phyloP scores from a whole-genome alignment of 2,797 vertebrate genomes.

The Sebastes cheni region DNA sequence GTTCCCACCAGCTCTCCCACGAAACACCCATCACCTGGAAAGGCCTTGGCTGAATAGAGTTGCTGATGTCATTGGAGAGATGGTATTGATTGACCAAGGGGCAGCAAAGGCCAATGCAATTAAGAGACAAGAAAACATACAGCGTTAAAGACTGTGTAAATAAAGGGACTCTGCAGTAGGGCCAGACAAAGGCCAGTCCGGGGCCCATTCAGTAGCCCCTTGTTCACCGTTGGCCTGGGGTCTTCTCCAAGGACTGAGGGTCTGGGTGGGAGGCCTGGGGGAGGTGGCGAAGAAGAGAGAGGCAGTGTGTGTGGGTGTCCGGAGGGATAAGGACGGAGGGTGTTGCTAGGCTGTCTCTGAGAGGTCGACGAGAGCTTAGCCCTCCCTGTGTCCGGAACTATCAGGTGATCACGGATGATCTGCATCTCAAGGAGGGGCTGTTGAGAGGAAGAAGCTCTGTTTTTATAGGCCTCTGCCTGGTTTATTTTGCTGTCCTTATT shows the following conservation, averaged over 20 bases:
- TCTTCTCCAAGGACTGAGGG: constrained; percentile 79
- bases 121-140: constrained; percentile 85
- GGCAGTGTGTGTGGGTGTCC: constrained; percentile 73
- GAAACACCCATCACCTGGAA: constrained; percentile 73
- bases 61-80: constrained; percentile 77
- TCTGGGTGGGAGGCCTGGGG: constrained; percentile 77
- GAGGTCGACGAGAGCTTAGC: constrained; percentile 71
- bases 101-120: constrained; percentile 84
- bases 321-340: constrained; percentile 64
- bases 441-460: constrained; percentile 62
- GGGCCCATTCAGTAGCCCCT: constrained; percentile 79
- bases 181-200: constrained; percentile 78
- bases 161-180: constrained; percentile 79
- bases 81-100: constrained; percentile 80
- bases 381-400: constrained; percentile 72
- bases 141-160: constrained; percentile 85
- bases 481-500: constrained; percentile 47
- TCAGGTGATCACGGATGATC: constrained; percentile 83
- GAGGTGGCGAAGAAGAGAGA: constrained; percentile 56
- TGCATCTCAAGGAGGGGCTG: constrained; percentile 73
- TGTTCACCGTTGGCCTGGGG: constrained; percentile 78
- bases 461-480: constrained; percentile 54
- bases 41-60: constrained; percentile 66
- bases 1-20: constrained; percentile 69
- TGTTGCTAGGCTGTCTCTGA: constrained; percentile 81